Conservation (phyloP, 2,888 invertebrate species). For the Drosophila demipolita region DNA sequence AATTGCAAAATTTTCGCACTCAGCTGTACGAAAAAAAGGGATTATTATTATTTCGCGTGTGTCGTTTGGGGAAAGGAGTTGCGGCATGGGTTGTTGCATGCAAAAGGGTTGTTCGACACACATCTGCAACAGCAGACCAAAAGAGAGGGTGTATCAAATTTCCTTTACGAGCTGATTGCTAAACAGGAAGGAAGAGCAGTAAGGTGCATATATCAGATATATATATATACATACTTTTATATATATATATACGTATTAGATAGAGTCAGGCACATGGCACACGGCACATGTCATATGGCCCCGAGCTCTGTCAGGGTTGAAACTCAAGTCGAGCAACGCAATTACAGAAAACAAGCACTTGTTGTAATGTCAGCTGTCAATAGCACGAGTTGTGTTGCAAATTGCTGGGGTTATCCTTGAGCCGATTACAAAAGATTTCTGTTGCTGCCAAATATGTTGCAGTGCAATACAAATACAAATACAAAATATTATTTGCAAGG, state of each 20-base stretch:
- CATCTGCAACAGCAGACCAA: slow-evolving; percentile 35
- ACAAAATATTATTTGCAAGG: background rate
- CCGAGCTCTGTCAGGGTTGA: slow-evolving; percentile 44
- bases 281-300: slow-evolving; percentile 42
- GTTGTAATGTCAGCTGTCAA: slow-evolving; percentile 79
- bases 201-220: slow-evolving; percentile 28
- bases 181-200: slow-evolving; percentile 10
- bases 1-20: slow-evolving; percentile 46
- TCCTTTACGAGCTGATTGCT: slow-evolving; percentile 40
- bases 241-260: slow-evolving; percentile 6
- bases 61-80: slow-evolving; percentile 27
- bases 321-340: slow-evolving; percentile 52
- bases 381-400: slow-evolving; percentile 64
- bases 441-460: slow-evolving; percentile 5
- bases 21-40: slow-evolving; percentile 41
- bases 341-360: slow-evolving; percentile 72
- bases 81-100: slow-evolving; percentile 22
- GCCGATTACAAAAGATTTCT: slow-evolving; percentile 21
- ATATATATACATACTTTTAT: background rate
- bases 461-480: slow-evolving; percentile 1
- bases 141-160: slow-evolving; percentile 66
- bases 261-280: slow-evolving; percentile 31
- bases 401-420: slow-evolving; percentile 32
- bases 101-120: slow-evolving; percentile 49
- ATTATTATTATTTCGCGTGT: slow-evolving; percentile 43